Evolutionary conservation across 64 coral and sea anemone species (phyloP).

Genomic region (Catalaphyllia jardinei): DNA sequence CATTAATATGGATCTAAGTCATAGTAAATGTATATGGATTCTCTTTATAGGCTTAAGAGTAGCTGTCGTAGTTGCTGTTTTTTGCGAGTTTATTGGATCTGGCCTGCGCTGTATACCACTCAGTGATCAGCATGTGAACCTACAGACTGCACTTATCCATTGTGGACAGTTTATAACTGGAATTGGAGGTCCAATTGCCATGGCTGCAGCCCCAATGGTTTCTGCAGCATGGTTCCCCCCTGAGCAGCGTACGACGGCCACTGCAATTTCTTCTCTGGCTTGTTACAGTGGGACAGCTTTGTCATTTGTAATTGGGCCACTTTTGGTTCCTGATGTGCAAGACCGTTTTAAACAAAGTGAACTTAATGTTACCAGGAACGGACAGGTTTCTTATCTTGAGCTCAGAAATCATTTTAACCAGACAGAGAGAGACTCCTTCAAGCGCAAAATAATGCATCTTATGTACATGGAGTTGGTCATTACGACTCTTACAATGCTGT

Average conservation of each 20-base stretch:
- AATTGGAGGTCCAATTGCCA: conserved; percentile 89
- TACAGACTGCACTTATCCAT: conserved; percentile 65
- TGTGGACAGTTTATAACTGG: conserved; percentile 87
- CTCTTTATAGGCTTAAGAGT: conserved; percentile 70
- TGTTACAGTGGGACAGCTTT: conserved; percentile 89
- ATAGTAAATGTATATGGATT: no score
- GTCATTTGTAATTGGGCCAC: conserved; percentile 81
- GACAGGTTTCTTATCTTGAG: conserved; percentile 32
- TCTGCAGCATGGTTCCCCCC: conserved; percentile 94
- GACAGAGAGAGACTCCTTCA: conserved; percentile 22
- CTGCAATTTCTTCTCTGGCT: conserved; percentile 82
- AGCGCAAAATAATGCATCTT: conserved; percentile 65
- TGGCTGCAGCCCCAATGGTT: conserved; percentile 87
- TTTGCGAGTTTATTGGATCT: conserved; percentile 81
- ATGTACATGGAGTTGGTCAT: conserved; percentile 74
- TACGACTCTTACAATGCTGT: conserved; percentile 55
- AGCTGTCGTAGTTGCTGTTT: conserved; percentile 71
- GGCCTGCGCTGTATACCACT: conserved; percentile 79
- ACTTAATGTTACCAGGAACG: not conserved
- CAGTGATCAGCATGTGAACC: conserved; percentile 10
- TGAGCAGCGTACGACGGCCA: conserved; percentile 85
- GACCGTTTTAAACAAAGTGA: not conserved
- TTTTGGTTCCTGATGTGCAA: conserved; percentile 64
- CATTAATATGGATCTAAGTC: not conserved
- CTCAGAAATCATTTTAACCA: conserved; percentile 53